phyloP scores from a whole-genome alignment of 2,113 vertebrate genomes.

The Hipposideros armiger region DNA sequence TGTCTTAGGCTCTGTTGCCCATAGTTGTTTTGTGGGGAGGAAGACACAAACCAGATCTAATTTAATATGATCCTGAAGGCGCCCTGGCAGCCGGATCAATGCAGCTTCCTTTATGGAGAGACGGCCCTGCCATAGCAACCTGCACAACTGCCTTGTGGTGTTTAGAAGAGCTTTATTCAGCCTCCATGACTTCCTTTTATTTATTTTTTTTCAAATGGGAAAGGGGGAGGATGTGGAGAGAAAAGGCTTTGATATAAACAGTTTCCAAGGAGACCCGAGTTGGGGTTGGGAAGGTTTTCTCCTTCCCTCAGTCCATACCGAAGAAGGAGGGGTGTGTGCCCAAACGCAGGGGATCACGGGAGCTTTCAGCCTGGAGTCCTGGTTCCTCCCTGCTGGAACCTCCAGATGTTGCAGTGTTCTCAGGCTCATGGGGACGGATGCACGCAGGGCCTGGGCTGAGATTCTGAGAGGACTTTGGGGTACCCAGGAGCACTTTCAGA shows the following conservation, averaged over 20 bases:
- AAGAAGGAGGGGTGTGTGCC: constrained; percentile 78
- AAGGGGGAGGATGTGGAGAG: constrained; percentile 64
- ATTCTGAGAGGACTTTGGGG: background rate
- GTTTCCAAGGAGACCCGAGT: constrained; percentile 90
- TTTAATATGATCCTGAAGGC: constrained; percentile 85
- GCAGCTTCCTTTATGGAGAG: constrained; percentile 88
- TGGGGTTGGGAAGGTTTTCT: constrained; percentile 86
- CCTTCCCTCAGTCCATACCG: constrained; percentile 85
- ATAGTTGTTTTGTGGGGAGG: background rate
- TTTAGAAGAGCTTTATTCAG: constrained; percentile 87
- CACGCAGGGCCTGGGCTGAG: constrained; percentile 53
- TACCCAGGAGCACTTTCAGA: background rate
- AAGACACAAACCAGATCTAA: constrained; percentile 81
- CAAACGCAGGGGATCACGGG: constrained; percentile 87
- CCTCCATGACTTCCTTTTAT: constrained; percentile 35
- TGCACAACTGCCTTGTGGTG: constrained; percentile 81
- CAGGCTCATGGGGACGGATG: constrained; percentile 72
- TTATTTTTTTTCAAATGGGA: constrained; percentile 48
- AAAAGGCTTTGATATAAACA: constrained; percentile 89
- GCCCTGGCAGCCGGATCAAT: constrained; percentile 83
- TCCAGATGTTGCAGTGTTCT: constrained; percentile 92
- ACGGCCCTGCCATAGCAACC: constrained; percentile 92
- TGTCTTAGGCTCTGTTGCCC: constrained; percentile 17
- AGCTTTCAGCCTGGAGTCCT: constrained; percentile 86
- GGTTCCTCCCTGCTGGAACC: constrained; percentile 85